Evolutionary conservation across 2,888 invertebrate species (phyloP), one percentile per base, ranked within the genome.

Genomic region (Theodoxus fluviatilis): DNA sequence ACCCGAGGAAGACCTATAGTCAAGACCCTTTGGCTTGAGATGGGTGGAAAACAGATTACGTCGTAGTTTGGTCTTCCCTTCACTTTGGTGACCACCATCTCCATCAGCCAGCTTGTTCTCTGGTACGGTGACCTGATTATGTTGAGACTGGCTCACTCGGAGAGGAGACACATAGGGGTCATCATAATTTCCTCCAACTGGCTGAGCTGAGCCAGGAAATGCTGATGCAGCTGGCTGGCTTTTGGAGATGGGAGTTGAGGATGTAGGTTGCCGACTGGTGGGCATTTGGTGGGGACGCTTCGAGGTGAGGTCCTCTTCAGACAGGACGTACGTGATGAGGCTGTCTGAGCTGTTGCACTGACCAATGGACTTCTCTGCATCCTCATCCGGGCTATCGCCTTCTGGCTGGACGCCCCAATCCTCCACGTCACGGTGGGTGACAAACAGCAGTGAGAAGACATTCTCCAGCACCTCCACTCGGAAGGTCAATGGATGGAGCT

Each of bases 361-460:
- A 7, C 75, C 74, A 38, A n/a, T n/a, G n/a, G n/a, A n/a, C n/a
- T n/a, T n/a, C n/a, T 76, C 78, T 15, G 73, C 78, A 52, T 76
- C 75, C 6, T 74, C 80, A 9, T 80, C 79, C n/a, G 74, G 80
- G 57, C 78, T 81, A 57, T 78, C 81, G 35, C 78, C 76, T 40
- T 81, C 90, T 89, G 75, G 90, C 87, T 71, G 80, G n/a, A 77
- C 76, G n/a, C 78, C 80, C 18, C 80, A 83, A 15, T 90, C 89
- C 9, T 89, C 88, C 73, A 91, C 89, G 82, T 92, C 90, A 80
- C 91, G 91, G 77, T 90, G 89, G 75, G 91, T 90, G 64, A 92
- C 80, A 85, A 93, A 93, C 49, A 93, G 88, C 77, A 93, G 89
- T 0, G 91, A 90, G 84, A 93, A 93, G 75, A 93, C 90, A 84